Evolutionary conservation across 1,140 invertebrate species (phyloP), one percentile per base, ranked within the genome.

Genomic region (Anagrus nilaparvatae): DNA sequence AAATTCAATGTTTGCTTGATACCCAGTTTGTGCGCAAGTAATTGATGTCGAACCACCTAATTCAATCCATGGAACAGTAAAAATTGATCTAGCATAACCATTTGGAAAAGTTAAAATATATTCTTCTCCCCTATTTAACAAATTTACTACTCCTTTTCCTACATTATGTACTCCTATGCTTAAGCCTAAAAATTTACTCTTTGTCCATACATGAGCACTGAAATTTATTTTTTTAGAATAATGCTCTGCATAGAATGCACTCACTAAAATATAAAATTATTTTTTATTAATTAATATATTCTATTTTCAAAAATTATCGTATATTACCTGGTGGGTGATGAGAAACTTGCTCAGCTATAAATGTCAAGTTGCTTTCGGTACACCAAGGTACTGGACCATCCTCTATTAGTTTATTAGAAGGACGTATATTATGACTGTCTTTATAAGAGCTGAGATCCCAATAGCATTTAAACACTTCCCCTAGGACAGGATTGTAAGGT

Each of bases 311-410:
- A 34, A 16, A 34, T 34, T 34, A 19, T 28, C 28, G 18, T 44
- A 6, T 37, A 39, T 38, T 73, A 88, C 87, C 86, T 48, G 96
- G 96, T 9, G 96, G 97, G 76, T 99, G 96, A 74, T 99, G 96
- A 8, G 92, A 97, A 4, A 99, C 96, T 73, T 99, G 96, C 69
- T 99, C 96, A 3, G 95, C 93, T 44, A 95, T 77, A 67, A 97
- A 99, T 7, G 81, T 79, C 4, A 94, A 72, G 55, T 92, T 84
- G 64, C 85, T 74, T 25, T 75, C 70, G 5, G 71, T 73, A 56
- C 83, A 86, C 87, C 87, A 89, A 12, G 83, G 81, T 36, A 91
- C 74, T 8, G 85, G 84, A 2, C 87, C 87, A 55, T 88, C 84
- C 16, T 65, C 63, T 5, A 82, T 78, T 31, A 65, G 47, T 50